phyloP scores from a whole-genome alignment of 2,113 vertebrate genomes.

The Motacilla alba region DNA sequence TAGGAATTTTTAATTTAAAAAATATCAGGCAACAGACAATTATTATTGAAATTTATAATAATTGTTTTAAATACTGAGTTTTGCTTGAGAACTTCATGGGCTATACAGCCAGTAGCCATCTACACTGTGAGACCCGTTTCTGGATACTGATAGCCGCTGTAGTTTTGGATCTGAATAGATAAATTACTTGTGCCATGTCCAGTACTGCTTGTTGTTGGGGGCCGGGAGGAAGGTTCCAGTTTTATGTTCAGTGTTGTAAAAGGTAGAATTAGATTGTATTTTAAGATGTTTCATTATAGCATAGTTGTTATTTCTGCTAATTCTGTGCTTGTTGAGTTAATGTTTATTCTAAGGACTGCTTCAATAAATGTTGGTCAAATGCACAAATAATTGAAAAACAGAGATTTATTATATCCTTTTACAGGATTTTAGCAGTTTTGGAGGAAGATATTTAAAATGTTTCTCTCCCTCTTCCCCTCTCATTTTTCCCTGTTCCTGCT shows the following conservation, averaged over 20 bases:
- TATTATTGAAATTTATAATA: not conserved
- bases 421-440: not conserved
- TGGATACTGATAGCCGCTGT: not conserved
- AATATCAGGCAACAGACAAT: not conserved
- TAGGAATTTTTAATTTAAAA: not conserved
- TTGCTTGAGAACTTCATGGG: not conserved
- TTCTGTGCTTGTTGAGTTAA: not conserved
- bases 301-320: not conserved
- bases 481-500: not conserved
- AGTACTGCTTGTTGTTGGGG: not conserved
- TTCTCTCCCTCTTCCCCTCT: not conserved
- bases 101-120: not conserved
- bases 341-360: not conserved
- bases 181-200: not conserved
- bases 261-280: not conserved
- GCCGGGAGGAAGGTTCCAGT: accelerated
- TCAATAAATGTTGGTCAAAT: not conserved
- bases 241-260: not conserved
- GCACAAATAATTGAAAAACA: not conserved
- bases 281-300: not conserved
- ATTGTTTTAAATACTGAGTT: not conserved
- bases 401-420: not conserved
- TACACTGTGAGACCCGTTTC: not conserved
- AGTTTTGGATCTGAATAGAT: not conserved
- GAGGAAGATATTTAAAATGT: not conserved